These are phyloP conservation scores for Ganaspis sp. DNA, from an alignment of 1,140 invertebrate species.

Conservation along the genomic window DNA sequence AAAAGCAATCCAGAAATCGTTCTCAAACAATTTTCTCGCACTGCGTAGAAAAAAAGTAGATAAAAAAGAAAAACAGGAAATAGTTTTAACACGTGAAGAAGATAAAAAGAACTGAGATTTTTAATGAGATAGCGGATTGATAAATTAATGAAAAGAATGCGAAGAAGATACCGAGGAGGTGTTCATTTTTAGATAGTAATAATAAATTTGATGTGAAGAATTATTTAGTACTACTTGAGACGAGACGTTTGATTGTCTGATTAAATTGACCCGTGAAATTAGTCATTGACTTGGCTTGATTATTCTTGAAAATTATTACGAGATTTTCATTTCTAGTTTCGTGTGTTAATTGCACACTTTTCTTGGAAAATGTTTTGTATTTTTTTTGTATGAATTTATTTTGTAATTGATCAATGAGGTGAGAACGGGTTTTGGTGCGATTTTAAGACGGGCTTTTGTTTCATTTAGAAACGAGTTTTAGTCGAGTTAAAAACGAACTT, in stretches of 20 bases:
- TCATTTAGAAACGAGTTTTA: too few relatives aligned
- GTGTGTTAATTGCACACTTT: background rate
- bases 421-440: too few relatives aligned
- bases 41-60: background rate
- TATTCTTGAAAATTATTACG: background rate
- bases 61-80: background rate
- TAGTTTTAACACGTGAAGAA: background rate
- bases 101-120: background rate
- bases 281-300: constrained; percentile 27
- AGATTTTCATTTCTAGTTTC: constrained; percentile 14
- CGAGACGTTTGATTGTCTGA: constrained; percentile 16
- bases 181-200: background rate
- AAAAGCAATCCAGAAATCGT: too few relatives aligned
- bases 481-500: too few relatives aligned
- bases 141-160: background rate
- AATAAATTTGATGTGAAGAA: constrained; percentile 3
- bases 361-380: background rate
- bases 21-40: background rate
- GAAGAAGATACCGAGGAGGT: background rate
- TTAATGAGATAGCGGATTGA: background rate
- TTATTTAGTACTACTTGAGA: background rate
- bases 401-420: too few relatives aligned
- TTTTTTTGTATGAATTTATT: background rate
- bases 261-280: constrained; percentile 22
- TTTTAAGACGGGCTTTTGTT: too few relatives aligned